Base-by-base conservation (phyloP, 2,113 vertebrate genomes). In the Tychaedon coryphoeus region DNA sequence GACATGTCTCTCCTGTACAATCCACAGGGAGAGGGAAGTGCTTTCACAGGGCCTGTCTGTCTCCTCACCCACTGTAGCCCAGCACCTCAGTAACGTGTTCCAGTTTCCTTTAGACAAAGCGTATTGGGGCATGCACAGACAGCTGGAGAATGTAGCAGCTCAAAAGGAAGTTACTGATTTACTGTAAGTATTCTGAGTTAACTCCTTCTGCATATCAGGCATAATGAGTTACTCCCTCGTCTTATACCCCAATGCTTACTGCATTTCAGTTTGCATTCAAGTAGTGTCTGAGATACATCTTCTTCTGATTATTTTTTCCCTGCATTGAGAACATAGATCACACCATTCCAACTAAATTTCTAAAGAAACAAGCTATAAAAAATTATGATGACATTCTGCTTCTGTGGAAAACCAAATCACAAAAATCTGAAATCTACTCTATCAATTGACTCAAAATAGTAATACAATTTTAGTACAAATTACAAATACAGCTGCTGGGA, bases 61-160 rank as follows among this genome's bases (percentile, higher is more conserved):
- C 38, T 71, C 33, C 47, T 50, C 47, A 48, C 7, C 36, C 28
- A 9, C 50, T 13, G 9, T 0, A n/a, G 50, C 9, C 3, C 1
- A 86, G 57, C 71, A 47, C 40, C 66, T 58, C 14, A 29, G 43
- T 26, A 24, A 73, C 0, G 0, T 3, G 4, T 31, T 65, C 58
- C 65, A 14, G 9, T 29, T 69, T 70, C 45, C 73, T 51, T 56
- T 2, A 70, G 14, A 61, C 45, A 36, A 73, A 78, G 25, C 0
- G 0, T 28, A 18, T 0, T 28, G 34, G 40, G 51, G 17, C 70
- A 40, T 7, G 33, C 40, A 73, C 4, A 13, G 80, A 34, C 43
- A 92, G 34, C 19, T 33, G 16, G 7, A 65, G 48, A 71, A 82
- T 3, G 19, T 0, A 58, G 70, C 65, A 64, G 20, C 43, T 82